These are phyloP conservation scores for Pandion haliaetus DNA, from an alignment of 2,113 vertebrate species.

Conservation along the genomic window DNA sequence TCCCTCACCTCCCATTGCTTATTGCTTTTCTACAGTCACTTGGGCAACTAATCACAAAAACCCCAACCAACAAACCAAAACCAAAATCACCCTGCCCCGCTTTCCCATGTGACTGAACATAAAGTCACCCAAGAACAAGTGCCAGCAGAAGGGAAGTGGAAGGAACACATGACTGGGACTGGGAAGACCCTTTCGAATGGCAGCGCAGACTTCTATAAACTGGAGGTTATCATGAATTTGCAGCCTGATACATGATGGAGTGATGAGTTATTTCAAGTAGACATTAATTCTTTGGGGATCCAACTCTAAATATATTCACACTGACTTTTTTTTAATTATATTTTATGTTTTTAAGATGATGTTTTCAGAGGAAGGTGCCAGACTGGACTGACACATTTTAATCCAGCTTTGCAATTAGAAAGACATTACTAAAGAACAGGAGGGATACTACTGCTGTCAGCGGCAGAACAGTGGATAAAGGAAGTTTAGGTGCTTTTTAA, in stretches of 20 bases:
- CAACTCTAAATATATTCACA: neutral
- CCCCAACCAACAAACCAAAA: neutral
- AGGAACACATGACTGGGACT: neutral
- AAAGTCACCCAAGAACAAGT: neutral
- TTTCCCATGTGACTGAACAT: neutral
- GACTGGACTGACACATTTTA: neutral
- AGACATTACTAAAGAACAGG: neutral
- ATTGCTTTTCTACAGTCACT: neutral
- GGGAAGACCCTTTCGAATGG: neutral
- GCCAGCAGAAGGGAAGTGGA: neutral
- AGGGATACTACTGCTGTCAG: neutral
- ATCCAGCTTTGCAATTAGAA: neutral
- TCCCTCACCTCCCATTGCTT: neutral
- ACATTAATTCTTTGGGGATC: neutral
- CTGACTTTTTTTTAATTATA: neutral
- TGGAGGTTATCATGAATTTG: neutral
- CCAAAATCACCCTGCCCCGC: neutral
- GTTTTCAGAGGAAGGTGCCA: neutral
- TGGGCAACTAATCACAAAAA: neutral
- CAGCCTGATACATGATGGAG: neutral
- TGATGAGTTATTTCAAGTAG: neutral
- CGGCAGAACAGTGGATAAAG: neutral
- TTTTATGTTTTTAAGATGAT: neutral
- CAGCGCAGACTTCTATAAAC: neutral
- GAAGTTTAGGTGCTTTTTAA: neutral